Percentiles rank a stretch among this genome's conserved stretches.
phyloP scores from a whole-genome alignment of 2,113 vertebrate species.

The Eira barbara region DNA sequence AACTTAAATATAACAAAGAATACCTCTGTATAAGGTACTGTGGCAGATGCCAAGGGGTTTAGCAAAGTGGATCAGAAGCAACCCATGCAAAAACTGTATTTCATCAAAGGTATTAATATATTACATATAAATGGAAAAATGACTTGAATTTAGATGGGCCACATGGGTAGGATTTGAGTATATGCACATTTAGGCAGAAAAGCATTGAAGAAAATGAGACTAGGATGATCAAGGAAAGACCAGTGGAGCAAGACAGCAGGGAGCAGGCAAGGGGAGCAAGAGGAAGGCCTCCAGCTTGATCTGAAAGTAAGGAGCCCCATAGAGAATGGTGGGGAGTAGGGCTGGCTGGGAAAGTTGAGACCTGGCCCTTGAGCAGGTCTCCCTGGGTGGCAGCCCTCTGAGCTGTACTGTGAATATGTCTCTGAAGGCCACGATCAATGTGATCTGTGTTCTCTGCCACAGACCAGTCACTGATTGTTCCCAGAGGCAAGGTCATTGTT shows the following conservation, averaged over 20 bases:
- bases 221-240: background rate
- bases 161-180: background rate
- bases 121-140: background rate
- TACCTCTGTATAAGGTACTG: background rate
- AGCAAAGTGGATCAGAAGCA: background rate
- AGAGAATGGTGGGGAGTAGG: background rate
- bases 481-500: background rate
- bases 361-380: background rate
- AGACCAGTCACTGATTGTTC: background rate
- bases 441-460: background rate
- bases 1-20: background rate
- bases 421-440: background rate
- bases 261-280: background rate
- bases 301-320: background rate
- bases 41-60: background rate
- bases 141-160: background rate
- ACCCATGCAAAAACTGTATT: background rate
- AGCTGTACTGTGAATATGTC: background rate
- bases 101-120: background rate
- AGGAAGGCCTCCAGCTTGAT: background rate
- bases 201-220: background rate
- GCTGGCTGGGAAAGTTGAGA: background rate
- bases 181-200: background rate
- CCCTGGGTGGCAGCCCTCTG: background rate
- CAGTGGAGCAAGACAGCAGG: background rate